Conservation (phyloP, 2,888 invertebrate species). For the Gerris lacustris region DNA sequence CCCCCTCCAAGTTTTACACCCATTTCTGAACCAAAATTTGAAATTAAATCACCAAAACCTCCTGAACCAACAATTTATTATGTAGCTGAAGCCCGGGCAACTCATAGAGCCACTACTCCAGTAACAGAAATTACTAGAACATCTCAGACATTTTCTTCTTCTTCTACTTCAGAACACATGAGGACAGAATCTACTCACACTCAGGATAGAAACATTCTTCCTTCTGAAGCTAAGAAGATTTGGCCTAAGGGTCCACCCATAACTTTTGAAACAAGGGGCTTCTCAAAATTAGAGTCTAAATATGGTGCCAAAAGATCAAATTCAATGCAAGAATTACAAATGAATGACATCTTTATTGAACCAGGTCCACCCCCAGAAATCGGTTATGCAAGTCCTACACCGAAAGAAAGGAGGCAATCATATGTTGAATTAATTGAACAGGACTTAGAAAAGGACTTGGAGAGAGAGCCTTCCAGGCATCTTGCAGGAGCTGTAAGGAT, state of each 20-base stretch:
- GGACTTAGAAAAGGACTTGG: constrained; percentile 44
- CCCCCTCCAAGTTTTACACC: constrained; percentile 1
- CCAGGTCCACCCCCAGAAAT: constrained; percentile 58
- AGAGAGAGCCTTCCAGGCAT: constrained; percentile 44
- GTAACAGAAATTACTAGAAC: constrained; percentile 32
- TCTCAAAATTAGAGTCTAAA: constrained; percentile 36
- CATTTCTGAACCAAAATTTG: constrained; percentile 3
- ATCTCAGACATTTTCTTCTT: constrained; percentile 29
- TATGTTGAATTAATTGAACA: constrained; percentile 42
- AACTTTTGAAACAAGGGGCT: constrained; percentile 25
- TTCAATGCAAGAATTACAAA: constrained; percentile 34
- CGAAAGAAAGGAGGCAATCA: constrained; percentile 40
- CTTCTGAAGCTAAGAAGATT: constrained; percentile 41
- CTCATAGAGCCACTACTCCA: constrained; percentile 37
- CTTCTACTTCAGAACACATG: constrained; percentile 18
- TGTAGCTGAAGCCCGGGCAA: constrained; percentile 38
- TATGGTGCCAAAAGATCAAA: constrained; percentile 33
- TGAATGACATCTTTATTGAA: constrained; percentile 44
- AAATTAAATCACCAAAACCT: neutral
- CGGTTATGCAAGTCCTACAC: constrained; percentile 46
- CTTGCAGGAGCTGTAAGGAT: constrained; percentile 45
- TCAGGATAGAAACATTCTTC: constrained; percentile 38
- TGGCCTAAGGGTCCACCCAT: constrained; percentile 38
- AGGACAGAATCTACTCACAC: constrained; percentile 31
- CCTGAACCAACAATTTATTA: constrained; percentile 36